Conservation (phyloP, 2,888 invertebrate genomes). For the Drosophila aldrichi region DNA sequence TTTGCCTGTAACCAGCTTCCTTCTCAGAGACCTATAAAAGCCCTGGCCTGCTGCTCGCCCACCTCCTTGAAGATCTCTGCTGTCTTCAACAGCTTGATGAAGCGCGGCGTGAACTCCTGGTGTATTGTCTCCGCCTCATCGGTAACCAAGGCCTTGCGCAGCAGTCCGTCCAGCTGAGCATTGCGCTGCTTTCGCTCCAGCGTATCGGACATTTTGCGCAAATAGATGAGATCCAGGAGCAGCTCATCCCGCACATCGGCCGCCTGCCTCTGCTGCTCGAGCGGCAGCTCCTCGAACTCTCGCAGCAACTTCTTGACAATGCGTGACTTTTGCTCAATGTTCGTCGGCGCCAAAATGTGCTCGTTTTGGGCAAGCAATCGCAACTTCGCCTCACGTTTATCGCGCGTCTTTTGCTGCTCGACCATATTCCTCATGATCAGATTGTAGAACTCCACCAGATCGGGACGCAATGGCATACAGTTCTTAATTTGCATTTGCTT, state of each 20-base stretch:
- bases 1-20: too few species aligned
- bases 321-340: conserved; percentile 74
- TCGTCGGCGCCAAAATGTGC: conserved; percentile 54
- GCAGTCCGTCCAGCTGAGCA: conserved; percentile 39
- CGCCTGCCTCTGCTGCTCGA: conserved; percentile 72
- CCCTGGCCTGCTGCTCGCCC: conserved; percentile 49
- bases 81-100: conserved; percentile 76
- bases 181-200: conserved; percentile 49
- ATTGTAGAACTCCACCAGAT: conserved; percentile 81
- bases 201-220: conserved; percentile 64
- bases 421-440: conserved; percentile 67
- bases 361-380: conserved; percentile 35
- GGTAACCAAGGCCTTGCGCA: conserved; percentile 20
- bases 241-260: conserved; percentile 70
- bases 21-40: conserved; percentile 38
- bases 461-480: conserved; percentile 80
- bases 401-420: conserved; percentile 69
- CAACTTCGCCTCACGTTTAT: conserved; percentile 64
- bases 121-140: conserved; percentile 1
- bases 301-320: conserved; percentile 82
- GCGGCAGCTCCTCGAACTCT: conserved; percentile 79
- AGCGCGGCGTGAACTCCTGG: conserved; percentile 64
- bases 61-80: conserved; percentile 68
- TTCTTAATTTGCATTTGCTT: conserved; percentile 75
- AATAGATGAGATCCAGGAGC: conserved; percentile 69